Conservation (phyloP, 2,888 invertebrate species). For the Pimpla rufipes region DNA sequence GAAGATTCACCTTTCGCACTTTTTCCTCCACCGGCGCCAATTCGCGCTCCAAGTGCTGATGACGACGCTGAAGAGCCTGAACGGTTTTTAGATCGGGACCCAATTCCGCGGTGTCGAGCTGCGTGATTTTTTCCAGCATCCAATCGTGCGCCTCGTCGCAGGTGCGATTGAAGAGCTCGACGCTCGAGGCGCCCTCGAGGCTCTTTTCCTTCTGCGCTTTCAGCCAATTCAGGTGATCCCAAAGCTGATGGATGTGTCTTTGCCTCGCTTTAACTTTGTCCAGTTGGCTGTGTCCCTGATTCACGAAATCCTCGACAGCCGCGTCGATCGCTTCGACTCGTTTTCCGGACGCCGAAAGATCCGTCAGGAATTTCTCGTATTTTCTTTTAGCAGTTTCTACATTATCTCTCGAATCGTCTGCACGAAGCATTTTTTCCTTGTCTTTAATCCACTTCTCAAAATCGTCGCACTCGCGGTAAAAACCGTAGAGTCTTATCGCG, state of each 20-base stretch:
- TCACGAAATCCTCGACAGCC: slow-evolving; percentile 94
- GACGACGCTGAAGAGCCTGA: slow-evolving; percentile 95
- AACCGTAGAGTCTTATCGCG: slow-evolving; percentile 95
- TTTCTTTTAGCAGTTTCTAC: slow-evolving; percentile 97
- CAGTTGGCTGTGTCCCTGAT: slow-evolving; percentile 94
- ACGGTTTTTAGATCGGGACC: slow-evolving; percentile 96
- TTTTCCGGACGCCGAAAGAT: slow-evolving; percentile 96
- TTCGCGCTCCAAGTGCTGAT: slow-evolving; percentile 97
- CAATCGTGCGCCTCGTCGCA: slow-evolving; percentile 99
- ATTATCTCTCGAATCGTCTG: slow-evolving; percentile 94
- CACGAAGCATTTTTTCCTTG: slow-evolving; percentile 94
- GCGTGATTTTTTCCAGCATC: slow-evolving; percentile 98
- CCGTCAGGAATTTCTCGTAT: slow-evolving; percentile 98
- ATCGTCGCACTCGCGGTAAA: slow-evolving; percentile 98
- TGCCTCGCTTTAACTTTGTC: slow-evolving; percentile 92
- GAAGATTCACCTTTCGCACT: slow-evolving; percentile 92
- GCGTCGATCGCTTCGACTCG: slow-evolving; percentile 95
- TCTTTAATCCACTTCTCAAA: slow-evolving; percentile 99
- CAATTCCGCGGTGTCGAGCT: slow-evolving; percentile 91
- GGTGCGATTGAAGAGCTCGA: slow-evolving; percentile 97
- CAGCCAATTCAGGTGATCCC: slow-evolving; percentile 94
- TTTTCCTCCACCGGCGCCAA: slow-evolving; percentile 97
- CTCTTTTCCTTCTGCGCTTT: slow-evolving; percentile 96
- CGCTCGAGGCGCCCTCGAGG: slow-evolving; percentile 95
- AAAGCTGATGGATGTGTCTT: slow-evolving; percentile 94